These are phyloP conservation scores for Sebastes elongatus DNA, from an alignment of 2,797 vertebrate genomes.

Conservation along the genomic window DNA sequence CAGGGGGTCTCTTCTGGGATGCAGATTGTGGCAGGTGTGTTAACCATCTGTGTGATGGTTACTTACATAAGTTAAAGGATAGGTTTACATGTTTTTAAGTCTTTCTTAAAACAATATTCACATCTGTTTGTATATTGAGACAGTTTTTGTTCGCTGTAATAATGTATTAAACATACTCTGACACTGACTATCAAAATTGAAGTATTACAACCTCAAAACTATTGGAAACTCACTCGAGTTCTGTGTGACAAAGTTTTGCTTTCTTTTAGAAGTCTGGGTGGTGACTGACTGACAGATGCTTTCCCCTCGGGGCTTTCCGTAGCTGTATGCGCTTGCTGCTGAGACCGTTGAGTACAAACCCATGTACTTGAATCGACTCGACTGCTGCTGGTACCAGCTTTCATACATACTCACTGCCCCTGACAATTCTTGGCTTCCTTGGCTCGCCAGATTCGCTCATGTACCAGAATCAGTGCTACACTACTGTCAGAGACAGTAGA, in stretches of 20 bases:
- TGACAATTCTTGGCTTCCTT: not conserved
- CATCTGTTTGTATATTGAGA: not conserved
- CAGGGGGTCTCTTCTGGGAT: not conserved
- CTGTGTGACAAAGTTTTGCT: not conserved
- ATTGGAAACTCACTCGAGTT: not conserved
- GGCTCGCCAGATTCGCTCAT: not conserved
- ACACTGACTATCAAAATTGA: not conserved
- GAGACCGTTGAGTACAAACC: not conserved
- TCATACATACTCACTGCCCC: not conserved
- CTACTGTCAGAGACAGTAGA: not conserved
- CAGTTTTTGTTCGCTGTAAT: not conserved
- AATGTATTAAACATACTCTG: not conserved
- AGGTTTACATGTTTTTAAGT: not conserved
- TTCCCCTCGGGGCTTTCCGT: not conserved
- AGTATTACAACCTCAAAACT: slow-evolving; percentile 8
- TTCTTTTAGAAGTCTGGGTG: not conserved
- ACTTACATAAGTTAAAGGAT: not conserved
- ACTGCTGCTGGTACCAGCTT: not conserved
- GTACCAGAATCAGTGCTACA: not conserved
- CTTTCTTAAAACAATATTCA: not conserved
- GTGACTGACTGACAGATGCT: not conserved
- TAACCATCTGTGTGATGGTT: not conserved
- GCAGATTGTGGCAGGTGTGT: slow-evolving; percentile 14
- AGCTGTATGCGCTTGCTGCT: not conserved
- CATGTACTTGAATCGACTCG: not conserved